Evolutionary conservation across 1,140 invertebrate genomes (phyloP).

Genomic region (Thaumatotibia leucotreta): DNA sequence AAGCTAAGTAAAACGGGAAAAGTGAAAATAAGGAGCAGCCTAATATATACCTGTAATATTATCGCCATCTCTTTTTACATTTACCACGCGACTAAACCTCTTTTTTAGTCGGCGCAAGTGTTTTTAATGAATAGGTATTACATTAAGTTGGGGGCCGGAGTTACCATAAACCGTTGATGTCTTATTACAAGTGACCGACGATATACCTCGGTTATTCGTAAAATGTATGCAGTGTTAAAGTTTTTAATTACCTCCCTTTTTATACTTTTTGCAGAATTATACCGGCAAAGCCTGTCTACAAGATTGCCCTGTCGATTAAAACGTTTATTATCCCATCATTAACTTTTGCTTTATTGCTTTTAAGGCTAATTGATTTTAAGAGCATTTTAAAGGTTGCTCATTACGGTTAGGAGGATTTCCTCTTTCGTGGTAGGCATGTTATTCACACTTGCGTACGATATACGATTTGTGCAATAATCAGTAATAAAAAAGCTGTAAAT

Average conservation of each 20-base stretch:
- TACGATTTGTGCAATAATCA: background rate
- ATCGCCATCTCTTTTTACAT: slow-evolving; percentile 26
- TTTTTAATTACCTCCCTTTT: slow-evolving; percentile 41
- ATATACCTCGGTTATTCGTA: slow-evolving; percentile 45
- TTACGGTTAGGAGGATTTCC: background rate
- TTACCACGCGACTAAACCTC: slow-evolving; percentile 28
- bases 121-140: slow-evolving; percentile 66
- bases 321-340: slow-evolving; percentile 6
- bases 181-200: slow-evolving; percentile 56
- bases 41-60: no score
- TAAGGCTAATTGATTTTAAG: slow-evolving; percentile 10
- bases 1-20: no score
- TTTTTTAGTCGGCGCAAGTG: slow-evolving; percentile 54
- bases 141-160: slow-evolving; percentile 51
- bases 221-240: slow-evolving; percentile 60
- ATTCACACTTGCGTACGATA: background rate
- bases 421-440: background rate
- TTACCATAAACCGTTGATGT: slow-evolving; percentile 61
- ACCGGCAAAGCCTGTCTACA: slow-evolving; percentile 2
- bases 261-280: slow-evolving; percentile 23
- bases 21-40: no score
- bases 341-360: slow-evolving; percentile 10
- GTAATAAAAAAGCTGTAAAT: background rate
- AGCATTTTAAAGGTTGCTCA: background rate
- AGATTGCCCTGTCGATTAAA: slow-evolving; percentile 10